phyloP scores from a whole-genome alignment of 2,113 vertebrate genomes.

The Numida meleagris region DNA sequence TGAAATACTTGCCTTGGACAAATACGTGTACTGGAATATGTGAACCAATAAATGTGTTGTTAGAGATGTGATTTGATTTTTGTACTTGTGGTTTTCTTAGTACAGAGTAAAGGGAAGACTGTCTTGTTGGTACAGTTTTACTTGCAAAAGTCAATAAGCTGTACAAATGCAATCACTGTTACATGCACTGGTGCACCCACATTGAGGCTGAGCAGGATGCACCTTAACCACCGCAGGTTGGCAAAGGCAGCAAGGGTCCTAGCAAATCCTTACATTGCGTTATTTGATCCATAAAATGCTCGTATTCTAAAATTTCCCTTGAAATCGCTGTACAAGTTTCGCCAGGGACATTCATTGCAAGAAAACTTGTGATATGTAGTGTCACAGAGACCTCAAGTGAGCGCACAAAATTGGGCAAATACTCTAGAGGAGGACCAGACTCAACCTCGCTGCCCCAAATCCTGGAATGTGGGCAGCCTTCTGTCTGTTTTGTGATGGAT shows the following conservation, averaged over 20 bases:
- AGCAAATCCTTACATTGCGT: slow-evolving; percentile 34
- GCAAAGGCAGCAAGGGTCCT: slow-evolving; percentile 2
- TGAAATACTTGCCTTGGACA: not conserved
- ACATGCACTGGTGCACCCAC: not conserved
- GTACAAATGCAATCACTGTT: not conserved
- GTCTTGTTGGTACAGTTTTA: not conserved
- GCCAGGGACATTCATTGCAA: not conserved
- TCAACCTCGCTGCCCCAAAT: slow-evolving; percentile 16
- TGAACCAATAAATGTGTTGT: not conserved
- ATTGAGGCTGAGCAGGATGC: not conserved
- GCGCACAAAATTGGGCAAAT: slow-evolving; percentile 4
- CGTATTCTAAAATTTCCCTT: slow-evolving; percentile 34
- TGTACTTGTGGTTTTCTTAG: not conserved
- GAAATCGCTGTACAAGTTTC: slow-evolving; percentile 18
- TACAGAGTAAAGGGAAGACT: not conserved
- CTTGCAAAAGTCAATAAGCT: not conserved
- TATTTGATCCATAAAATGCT: slow-evolving; percentile 36
- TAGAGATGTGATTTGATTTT: not conserved
- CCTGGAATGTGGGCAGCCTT: not conserved
- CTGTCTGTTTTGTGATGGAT: not conserved
- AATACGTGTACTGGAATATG: not conserved
- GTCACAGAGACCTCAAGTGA: slow-evolving; percentile 24
- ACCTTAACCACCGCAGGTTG: not conserved
- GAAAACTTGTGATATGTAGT: not conserved
- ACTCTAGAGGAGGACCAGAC: slow-evolving; percentile 52